Evolutionary conservation across 2,113 vertebrate species (phyloP).

Genomic region (Otolemur garnettii): DNA sequence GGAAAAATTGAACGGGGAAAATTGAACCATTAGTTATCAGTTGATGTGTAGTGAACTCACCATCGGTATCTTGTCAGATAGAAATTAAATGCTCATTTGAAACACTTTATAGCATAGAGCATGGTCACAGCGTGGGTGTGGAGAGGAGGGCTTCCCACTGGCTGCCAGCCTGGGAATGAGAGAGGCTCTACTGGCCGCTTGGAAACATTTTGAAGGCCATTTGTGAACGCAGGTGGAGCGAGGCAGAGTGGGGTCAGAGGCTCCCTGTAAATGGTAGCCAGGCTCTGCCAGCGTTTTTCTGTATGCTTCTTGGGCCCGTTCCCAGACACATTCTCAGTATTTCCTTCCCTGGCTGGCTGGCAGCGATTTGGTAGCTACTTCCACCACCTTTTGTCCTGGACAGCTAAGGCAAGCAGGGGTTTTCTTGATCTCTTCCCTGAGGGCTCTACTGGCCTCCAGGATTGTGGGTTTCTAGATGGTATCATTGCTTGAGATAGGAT

Average conservation of each 20-base stretch:
- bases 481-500: conserved; percentile 5
- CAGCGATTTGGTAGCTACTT: neutral
- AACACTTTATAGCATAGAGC: conserved; percentile 78
- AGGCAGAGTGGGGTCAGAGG: neutral
- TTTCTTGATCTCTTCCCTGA: neutral
- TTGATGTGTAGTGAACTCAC: conserved; percentile 84
- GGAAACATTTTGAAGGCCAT: neutral
- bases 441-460: neutral
- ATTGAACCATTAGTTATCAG: conserved; percentile 70
- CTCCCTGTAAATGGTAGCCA: neutral
- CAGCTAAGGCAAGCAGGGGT: neutral
- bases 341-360: neutral
- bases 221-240: neutral
- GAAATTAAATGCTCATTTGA: conserved; percentile 84
- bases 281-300: neutral
- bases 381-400: neutral
- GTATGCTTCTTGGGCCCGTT: neutral
- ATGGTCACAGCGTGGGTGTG: conserved; percentile 67
- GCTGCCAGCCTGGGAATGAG: conserved; percentile 51
- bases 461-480: neutral
- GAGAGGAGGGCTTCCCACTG: conserved; percentile 71
- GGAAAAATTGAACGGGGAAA: neutral
- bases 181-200: conserved; percentile 38
- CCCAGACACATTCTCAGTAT: neutral
- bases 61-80: conserved; percentile 83